Evolutionary conservation across 2,113 vertebrate genomes (phyloP), one percentile per base, ranked within the genome.

Genomic region (Leuciscus idus): DNA sequence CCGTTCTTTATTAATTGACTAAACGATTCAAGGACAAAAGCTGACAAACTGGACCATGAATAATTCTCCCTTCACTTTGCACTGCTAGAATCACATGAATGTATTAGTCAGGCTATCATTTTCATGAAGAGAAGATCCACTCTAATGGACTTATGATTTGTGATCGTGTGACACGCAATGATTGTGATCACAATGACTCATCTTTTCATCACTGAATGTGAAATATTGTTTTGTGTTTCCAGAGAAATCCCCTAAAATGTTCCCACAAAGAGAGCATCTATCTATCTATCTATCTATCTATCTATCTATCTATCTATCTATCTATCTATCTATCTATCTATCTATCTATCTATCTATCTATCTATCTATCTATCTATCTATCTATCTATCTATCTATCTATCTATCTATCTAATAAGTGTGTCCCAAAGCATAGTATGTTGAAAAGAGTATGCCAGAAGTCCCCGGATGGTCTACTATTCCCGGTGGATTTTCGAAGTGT

Each of bases 1-100:
- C 66, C 75, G 91, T 83, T 90, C 85, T 92, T 81, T 90, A 93
- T 92, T 90, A 91, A 93, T 91, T 86, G 87, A 89, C 87, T 89
- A 91, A 93, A 90, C 86, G 92, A 95, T 94, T 93, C 89, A 72
- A 93, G 92, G 90, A 92, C 78, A 90, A 93, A 90, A 86, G 84
- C 91, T 89, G 89, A 92, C 89, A 91, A 94, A 94, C 91, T 92
- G 89, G 90, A 92, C 86, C 86, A 80, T 46, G 46, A 90, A 87
- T 89, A 76, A 88, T 72, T 72, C 57, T 78, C 64, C 57, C 33
- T 83, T 78, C 59, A 82, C 26, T 46, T 43, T 10, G 36, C 13
- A 76, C 17, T 75, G 46, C 62, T 21, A 23, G 62, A 17, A 36
- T 36, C 33, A 59, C 62, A 81, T n/a, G 70, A 55, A 76, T 4